These are phyloP conservation scores for Venturia canescens DNA, from an alignment of 1,140 invertebrate species.

Conservation along the genomic window DNA sequence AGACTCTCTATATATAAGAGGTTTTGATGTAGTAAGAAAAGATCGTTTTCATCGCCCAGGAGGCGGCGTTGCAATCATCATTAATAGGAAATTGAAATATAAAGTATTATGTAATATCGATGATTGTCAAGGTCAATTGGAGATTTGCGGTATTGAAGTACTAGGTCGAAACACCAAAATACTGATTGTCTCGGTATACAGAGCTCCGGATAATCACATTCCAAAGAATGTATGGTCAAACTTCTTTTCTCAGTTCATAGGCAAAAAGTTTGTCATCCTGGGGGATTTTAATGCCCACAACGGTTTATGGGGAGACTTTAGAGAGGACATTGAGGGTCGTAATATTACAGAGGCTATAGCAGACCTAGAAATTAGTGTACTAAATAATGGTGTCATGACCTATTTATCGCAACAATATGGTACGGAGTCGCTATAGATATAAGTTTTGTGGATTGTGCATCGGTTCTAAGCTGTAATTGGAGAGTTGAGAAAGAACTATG, in stretches of 20 bases:
- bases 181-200: not conserved
- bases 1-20: not conserved
- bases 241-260: not conserved
- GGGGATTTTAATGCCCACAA: conserved; percentile 43
- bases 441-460: conserved; percentile 3
- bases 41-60: not conserved
- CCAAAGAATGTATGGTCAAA: not conserved
- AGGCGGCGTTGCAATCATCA: conserved; percentile 1
- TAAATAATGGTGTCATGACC: conserved; percentile 22
- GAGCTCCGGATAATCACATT: not conserved
- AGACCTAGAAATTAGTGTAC: not conserved
- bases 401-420: not conserved
- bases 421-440: conserved; percentile 19
- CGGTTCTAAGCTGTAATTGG: conserved; percentile 3
- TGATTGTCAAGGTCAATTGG: not conserved
- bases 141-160: not conserved
- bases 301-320: conserved; percentile 14
- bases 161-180: not conserved
- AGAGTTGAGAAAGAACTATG: not conserved
- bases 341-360: not conserved
- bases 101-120: not conserved
- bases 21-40: conserved; percentile 8
- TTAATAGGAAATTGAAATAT: not conserved
- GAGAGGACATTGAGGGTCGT: not conserved
- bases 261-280: not conserved